Evolutionary conservation across 2,113 vertebrate genomes (phyloP).

Genomic region (Sardina pilchardus): DNA sequence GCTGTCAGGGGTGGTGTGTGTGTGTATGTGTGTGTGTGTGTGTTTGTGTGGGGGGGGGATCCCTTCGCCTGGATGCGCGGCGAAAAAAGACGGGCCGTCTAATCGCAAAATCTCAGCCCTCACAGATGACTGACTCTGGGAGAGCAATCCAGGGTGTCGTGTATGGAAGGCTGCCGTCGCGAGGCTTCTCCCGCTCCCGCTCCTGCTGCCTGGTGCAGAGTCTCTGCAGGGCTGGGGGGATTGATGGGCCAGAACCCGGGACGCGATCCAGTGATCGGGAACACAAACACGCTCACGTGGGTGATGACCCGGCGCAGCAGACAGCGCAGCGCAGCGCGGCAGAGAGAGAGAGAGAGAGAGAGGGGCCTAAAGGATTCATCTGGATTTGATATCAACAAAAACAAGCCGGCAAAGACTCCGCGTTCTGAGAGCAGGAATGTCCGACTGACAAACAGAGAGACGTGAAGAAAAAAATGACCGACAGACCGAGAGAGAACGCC

Average conservation of each 20-base stretch:
- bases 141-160: neutral
- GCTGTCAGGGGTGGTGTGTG: neutral
- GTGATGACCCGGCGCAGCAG: neutral
- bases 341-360: too few species aligned
- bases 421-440: neutral
- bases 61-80: too few species aligned
- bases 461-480: neutral
- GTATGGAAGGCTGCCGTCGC: neutral
- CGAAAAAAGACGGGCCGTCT: too few species aligned
- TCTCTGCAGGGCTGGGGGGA: neutral
- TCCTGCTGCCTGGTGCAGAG: too few species aligned
- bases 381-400: neutral
- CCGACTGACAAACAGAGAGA: neutral
- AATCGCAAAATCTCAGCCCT: too few species aligned
- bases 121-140: neutral
- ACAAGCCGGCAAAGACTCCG: neutral
- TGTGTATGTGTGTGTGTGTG: too few species aligned
- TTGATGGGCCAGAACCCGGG: neutral
- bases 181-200: too few species aligned
- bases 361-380: neutral
- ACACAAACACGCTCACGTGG: neutral
- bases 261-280: neutral
- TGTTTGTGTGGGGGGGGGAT: neutral
- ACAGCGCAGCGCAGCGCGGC: neutral
- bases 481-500: neutral